phyloP scores from a whole-genome alignment of 2,888 invertebrate genomes.

The Dryococelus australis region DNA sequence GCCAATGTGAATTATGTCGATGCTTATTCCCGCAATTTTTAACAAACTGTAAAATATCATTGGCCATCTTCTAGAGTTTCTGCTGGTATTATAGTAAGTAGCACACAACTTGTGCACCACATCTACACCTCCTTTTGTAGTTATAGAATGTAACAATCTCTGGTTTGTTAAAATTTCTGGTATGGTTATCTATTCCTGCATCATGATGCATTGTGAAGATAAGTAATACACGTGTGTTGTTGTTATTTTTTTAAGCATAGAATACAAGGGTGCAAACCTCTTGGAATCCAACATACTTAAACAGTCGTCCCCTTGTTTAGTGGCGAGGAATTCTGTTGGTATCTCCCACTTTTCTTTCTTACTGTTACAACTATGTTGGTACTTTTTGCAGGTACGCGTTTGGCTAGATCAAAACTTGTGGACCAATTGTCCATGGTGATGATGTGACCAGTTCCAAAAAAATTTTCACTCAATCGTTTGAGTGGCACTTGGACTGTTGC shows the following conservation, averaged over 20 bases:
- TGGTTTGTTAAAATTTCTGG: not conserved
- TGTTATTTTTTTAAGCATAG: not conserved
- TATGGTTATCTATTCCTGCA: not conserved
- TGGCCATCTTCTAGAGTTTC: not conserved
- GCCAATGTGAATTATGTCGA: no score
- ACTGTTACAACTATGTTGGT: no score
- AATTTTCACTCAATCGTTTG: not conserved
- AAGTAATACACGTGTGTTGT: not conserved
- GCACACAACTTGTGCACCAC: not conserved
- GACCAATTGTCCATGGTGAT: not conserved
- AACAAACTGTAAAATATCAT: not conserved
- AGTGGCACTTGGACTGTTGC: conserved; percentile 13
- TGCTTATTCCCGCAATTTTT: no score
- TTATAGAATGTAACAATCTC: not conserved
- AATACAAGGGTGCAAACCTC: not conserved
- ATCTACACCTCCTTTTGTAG: not conserved
- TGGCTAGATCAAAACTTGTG: not conserved
- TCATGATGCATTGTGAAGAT: not conserved
- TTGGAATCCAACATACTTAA: not conserved
- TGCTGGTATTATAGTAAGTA: not conserved
- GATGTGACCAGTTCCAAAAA: not conserved
- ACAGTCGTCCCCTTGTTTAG: not conserved
- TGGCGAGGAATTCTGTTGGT: not conserved
- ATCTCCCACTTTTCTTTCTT: not conserved
- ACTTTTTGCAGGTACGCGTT: not conserved